These are phyloP conservation scores for Oceanites oceanicus DNA, from an alignment of 2,113 vertebrate species.

Conservation along the genomic window DNA sequence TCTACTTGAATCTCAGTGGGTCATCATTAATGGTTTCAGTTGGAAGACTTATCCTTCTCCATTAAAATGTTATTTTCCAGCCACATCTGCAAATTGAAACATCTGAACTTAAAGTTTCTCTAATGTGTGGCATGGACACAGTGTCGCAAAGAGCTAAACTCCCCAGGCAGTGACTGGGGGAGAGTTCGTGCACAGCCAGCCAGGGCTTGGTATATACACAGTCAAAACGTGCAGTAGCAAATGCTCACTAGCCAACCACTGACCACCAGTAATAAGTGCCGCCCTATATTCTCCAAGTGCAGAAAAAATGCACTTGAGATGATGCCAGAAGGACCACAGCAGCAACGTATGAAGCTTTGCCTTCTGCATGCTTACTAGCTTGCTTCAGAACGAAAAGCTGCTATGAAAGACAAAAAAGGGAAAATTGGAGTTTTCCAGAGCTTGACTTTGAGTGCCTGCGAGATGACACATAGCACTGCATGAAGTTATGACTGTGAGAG, in stretches of 20 bases:
- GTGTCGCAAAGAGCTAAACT: background rate
- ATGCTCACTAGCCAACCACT: background rate
- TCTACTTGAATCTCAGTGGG: background rate
- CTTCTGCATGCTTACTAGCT: background rate
- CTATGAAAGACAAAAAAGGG: background rate
- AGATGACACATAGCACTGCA: background rate
- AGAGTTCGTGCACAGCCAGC: fast-evolving
- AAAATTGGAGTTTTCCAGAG: background rate
- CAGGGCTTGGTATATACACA: background rate
- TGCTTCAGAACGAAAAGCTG: background rate
- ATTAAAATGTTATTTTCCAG: background rate
- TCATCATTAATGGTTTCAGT: background rate
- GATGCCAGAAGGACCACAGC: background rate
- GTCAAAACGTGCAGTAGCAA: fast-evolving
- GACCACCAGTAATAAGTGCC: background rate
- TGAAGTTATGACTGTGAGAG: background rate
- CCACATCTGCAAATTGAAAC: background rate
- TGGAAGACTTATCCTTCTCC: background rate
- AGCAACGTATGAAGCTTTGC: background rate
- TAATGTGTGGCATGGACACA: fast-evolving
- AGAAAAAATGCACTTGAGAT: background rate
- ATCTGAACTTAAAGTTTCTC: background rate
- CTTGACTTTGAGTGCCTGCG: background rate
- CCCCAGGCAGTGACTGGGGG: background rate
- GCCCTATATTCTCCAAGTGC: too few species aligned